phyloP scores from a whole-genome alignment of 2,888 invertebrate species.

The Anagyrus pseudococci region DNA sequence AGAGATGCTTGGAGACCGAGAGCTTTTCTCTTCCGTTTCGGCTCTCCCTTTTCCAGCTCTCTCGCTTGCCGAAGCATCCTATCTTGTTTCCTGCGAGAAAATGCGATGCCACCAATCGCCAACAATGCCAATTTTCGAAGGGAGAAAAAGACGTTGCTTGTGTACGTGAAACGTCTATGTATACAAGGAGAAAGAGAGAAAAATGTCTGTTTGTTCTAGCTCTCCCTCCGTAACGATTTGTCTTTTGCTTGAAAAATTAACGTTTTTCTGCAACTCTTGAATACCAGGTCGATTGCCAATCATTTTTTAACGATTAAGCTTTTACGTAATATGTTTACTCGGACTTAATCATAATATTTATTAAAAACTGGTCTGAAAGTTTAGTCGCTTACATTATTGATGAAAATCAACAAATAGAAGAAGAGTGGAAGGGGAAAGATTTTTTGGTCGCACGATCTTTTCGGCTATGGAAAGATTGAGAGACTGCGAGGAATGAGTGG shows the following conservation, averaged over 20 bases:
- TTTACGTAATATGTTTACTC: too few relatives aligned
- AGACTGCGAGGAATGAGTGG: not conserved
- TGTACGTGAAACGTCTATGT: too few relatives aligned
- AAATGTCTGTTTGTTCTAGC: slow-evolving; percentile 23
- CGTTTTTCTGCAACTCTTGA: slow-evolving; percentile 34
- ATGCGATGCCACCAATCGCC: slow-evolving; percentile 44
- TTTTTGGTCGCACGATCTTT: too few relatives aligned
- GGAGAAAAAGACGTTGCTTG: too few relatives aligned
- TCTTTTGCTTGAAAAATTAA: slow-evolving; percentile 20
- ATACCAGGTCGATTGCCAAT: slow-evolving; percentile 29
- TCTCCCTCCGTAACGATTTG: slow-evolving; percentile 25
- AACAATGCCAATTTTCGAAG: slow-evolving; percentile 39
- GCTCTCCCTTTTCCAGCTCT: slow-evolving; percentile 21
- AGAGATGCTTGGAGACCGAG: too few relatives aligned
- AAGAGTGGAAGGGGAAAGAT: too few relatives aligned
- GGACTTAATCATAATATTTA: too few relatives aligned
- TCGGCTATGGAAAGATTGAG: too few relatives aligned
- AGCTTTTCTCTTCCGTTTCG: too few relatives aligned
- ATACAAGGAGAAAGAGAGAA: slow-evolving; percentile 16
- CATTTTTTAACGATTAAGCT: slow-evolving; percentile 23
- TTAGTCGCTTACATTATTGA: too few relatives aligned
- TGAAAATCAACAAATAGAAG: too few relatives aligned
- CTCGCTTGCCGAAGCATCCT: slow-evolving; percentile 37
- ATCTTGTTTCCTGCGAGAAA: slow-evolving; percentile 44
- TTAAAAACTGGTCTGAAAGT: too few relatives aligned